Evolutionary conservation across 1,140 invertebrate species (phyloP).

Genomic region (Luehdorfia chinensis): DNA sequence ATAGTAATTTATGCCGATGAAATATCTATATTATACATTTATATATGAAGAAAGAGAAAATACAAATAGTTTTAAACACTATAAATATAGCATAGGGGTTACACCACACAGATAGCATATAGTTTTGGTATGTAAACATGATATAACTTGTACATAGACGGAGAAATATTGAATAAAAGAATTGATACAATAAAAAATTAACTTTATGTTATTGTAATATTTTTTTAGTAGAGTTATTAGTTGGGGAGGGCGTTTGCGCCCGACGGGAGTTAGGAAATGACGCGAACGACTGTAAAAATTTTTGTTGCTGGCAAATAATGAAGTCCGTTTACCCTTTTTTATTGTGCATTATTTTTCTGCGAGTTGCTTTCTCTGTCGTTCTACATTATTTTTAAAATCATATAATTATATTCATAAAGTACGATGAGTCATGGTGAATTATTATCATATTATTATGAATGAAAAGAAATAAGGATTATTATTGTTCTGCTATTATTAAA

Average conservation of each 20-base stretch:
- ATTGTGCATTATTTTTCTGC: slow-evolving; percentile 74
- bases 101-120: slow-evolving; percentile 70
- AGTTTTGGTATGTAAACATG: slow-evolving; percentile 74
- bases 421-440: slow-evolving; percentile 75
- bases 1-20: slow-evolving; percentile 75
- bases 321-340: slow-evolving; percentile 51
- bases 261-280: slow-evolving; percentile 22
- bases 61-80: slow-evolving; percentile 70
- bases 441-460: slow-evolving; percentile 76
- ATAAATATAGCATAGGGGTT: slow-evolving; percentile 72
- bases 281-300: slow-evolving; percentile 45
- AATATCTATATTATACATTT: slow-evolving; percentile 66
- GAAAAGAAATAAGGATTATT: slow-evolving; percentile 77
- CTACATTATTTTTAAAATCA: slow-evolving; percentile 74
- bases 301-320: slow-evolving; percentile 55
- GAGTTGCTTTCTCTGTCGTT: slow-evolving; percentile 76
- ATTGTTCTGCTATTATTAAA: slow-evolving; percentile 77
- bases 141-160: slow-evolving; percentile 71
- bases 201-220: slow-evolving; percentile 73
- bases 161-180: slow-evolving; percentile 68
- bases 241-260: slow-evolving; percentile 13
- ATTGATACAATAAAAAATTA: slow-evolving; percentile 73
- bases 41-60: slow-evolving; percentile 60
- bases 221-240: slow-evolving; percentile 64
- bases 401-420: slow-evolving; percentile 75